Evolutionary conservation across 2,797 vertebrate genomes (phyloP), one percentile per base, ranked within the genome.

Genomic region (Lates japonicus): DNA sequence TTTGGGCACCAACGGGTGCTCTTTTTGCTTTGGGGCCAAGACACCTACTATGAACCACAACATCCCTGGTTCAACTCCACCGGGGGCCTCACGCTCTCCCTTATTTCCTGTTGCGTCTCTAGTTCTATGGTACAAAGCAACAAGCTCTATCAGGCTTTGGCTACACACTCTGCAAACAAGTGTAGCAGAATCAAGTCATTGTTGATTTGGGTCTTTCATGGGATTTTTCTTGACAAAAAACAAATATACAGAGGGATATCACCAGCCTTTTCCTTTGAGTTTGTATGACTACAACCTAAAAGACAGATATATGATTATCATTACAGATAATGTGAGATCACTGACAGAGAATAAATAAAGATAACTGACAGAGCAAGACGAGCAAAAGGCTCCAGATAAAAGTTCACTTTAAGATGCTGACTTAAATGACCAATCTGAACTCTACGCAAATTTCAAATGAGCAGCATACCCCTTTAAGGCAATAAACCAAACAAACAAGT

Each of bases 401-500:
- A 59, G 57, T 12, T 59, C 11, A 60, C 48, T 31, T 64, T 25
- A 29, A 64, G 48, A 64, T 19, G 4, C 19, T 25, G 64, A 37
- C 19, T 12, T 20, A 11, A 35, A 9, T 19, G 6, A 67, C 20
- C 29, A 57, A 44, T 52, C 35, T 31, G 17, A 60, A 55, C 2
- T 33, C 3, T 39, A 16, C 33, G 14, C 54, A 57, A 3, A 62
- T 46, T n/a, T 51, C 46, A 74, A 67, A 58, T n/a, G 35, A 48
- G 42, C 29, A 22, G 1, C 44, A 22, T 22, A 20, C 9, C 54
- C 19, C 7, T 63, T 22, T 20, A 10, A 60, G 4, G 57, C 13
- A 60, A 81, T n/a, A 67, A 52, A 20, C 46, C 16, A 3, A 59
- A 70, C 41, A 10, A 19, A 68, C 10, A 57, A 48, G n/a, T n/a